Base-by-base conservation (phyloP, 2,113 vertebrate genomes). In the Murina feae region DNA sequence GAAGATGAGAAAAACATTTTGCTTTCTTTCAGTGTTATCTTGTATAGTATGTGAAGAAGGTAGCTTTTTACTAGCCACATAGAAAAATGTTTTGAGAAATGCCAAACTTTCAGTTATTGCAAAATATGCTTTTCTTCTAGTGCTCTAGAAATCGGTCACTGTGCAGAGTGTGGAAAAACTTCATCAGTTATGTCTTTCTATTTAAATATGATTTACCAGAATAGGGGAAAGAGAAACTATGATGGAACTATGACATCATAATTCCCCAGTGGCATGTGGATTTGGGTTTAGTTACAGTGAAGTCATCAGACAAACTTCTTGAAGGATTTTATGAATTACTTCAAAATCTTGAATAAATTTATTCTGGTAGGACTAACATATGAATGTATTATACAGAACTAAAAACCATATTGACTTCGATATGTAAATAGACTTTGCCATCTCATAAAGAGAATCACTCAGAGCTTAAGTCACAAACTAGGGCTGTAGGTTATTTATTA, bases 1-100 rank as follows among this genome's bases (percentile, higher is more conserved):
- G 96, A 97, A 97, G 95, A 96, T 96, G 78, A 96, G 89, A 95
- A 98, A 97, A 94, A 94, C 83, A 97, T 97, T 98, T 97, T 97
- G 95, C 96, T 94, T 97, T 96, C 89, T 97, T 96, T 94, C 79
- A 94, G 91, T 94, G 74, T 94, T 97, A 84, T 95, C 86, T 95
- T 91, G 80, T 94, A 95, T 95, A 96, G 86, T 94, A 76, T 96
- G 97, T 96, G 96, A 96, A 97, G 80, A 97, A 90, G 60, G 92
- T 95, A 96, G 25, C 58, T 96, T 98, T 98, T 96, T 94, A 86
- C 93, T 97, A 93, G 72, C 95, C 79, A 96, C 89, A 96, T 25
- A 97, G 28, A 92, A 94, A 97, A 97, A 97, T 95, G 6, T 58
- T 95, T 98, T 96, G 86, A 96, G 78, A 95, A 80, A 91, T 80